Conservation (phyloP, 2,888 invertebrate species). For the Plebejus anna region DNA sequence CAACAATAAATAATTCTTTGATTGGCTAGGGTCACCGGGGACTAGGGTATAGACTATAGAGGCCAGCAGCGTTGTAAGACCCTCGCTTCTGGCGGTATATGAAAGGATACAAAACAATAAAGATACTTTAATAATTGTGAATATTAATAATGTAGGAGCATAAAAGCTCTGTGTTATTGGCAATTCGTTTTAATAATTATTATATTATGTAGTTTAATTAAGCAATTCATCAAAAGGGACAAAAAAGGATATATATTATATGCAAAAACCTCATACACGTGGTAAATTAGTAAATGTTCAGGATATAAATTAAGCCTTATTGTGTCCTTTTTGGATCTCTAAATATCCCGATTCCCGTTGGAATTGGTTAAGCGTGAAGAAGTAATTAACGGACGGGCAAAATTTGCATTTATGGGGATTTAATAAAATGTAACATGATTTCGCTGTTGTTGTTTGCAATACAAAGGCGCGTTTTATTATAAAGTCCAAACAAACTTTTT, state of each 20-base stretch:
- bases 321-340: too few relatives aligned
- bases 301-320: too few relatives aligned
- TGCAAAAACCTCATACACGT: too few relatives aligned
- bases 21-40: too few relatives aligned
- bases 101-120: neutral
- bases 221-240: too few relatives aligned
- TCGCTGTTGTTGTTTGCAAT: neutral
- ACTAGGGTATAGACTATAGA: neutral
- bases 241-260: too few relatives aligned
- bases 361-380: too few relatives aligned
- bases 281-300: too few relatives aligned
- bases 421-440: neutral
- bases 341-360: too few relatives aligned
- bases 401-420: neutral
- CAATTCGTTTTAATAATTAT: neutral
- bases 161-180: neutral
- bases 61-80: neutral
- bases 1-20: too few relatives aligned
- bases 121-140: neutral
- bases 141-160: neutral
- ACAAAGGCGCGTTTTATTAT: neutral
- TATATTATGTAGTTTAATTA: too few relatives aligned
- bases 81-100: neutral
- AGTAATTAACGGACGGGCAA: neutral
- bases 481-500: neutral